phyloP scores from a whole-genome alignment of 2,888 invertebrate genomes.

The Heliothis peltigera region DNA sequence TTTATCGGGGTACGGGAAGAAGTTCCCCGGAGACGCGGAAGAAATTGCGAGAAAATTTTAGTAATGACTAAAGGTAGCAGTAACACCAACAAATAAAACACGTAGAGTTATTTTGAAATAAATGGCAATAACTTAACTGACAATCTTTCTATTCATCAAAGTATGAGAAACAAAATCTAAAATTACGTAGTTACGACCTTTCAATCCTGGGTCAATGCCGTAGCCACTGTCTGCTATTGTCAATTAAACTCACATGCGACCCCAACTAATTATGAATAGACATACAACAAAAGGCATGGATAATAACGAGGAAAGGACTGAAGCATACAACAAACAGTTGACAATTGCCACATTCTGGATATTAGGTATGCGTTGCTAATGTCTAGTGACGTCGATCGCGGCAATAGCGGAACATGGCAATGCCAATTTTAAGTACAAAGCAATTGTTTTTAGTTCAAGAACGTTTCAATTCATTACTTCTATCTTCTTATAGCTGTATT shows the following conservation, averaged over 20 bases:
- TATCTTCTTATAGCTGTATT: conserved; percentile 32
- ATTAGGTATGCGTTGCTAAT: conserved; percentile 46
- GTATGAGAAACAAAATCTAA: conserved; percentile 6
- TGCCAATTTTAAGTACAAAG: conserved; percentile 48
- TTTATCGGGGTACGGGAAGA: too few relatives aligned
- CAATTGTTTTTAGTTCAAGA: conserved; percentile 64
- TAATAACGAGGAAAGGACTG: conserved; percentile 41
- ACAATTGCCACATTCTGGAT: conserved; percentile 39
- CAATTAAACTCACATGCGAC: conserved; percentile 47
- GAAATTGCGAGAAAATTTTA: too few relatives aligned
- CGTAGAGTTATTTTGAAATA: too few relatives aligned
- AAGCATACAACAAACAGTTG: conserved; percentile 24
- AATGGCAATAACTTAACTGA: background rate
- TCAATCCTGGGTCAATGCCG: conserved; percentile 39
- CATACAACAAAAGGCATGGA: conserved; percentile 46
- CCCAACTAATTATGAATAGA: conserved; percentile 52
- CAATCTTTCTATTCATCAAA: background rate
- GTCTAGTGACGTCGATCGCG: conserved; percentile 15
- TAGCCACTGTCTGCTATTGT: conserved; percentile 33
- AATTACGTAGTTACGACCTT: conserved; percentile 25
- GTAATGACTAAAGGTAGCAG: too few relatives aligned
- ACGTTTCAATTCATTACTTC: conserved; percentile 60
- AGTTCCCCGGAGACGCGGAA: too few relatives aligned
- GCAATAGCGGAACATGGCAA: conserved; percentile 51
- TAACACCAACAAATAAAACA: too few relatives aligned